Base-by-base conservation (phyloP, 2,888 invertebrate genomes). In the Drosophila demipolita region DNA sequence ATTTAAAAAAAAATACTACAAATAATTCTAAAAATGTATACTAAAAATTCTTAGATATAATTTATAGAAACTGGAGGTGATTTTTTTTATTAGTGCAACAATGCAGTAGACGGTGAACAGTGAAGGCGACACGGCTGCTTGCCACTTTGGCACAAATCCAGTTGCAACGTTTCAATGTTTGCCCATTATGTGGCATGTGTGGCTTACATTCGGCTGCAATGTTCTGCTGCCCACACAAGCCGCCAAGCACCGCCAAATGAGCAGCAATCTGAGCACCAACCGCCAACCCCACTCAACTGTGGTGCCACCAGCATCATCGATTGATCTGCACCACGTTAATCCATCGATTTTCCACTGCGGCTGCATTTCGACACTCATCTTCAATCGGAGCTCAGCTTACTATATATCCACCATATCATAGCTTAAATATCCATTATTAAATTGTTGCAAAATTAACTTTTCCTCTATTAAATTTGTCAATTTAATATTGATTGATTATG, bases 161-260 rank as follows among this genome's bases (percentile, higher is more conserved):
- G 89, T 75, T 71, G 72, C 77, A 59, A 53, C 70, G 61, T 61
- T 53, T 50, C 67, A 53, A 48, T 74, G 75, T 67, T 87, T 79
- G 67, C 79, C 87, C 85, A 89, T 83, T 89, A 83, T 89, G 89
- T 83, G 83, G 89, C 83, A 83, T 83, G 85, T 78, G 81, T 78
- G 78, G 58, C 80, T 78, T 78, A 78, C 75, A 78, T 76, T 73
- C 58, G 78, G 53, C 20, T 64, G 85, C 83, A 75, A 84, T 89
- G 85, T 87, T 82, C 82, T 66, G 76, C 87, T 85, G 87, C 83
- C 83, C 87, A 89, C 84, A 78, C 81, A 88, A 73, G 70, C 78
- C 57, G 58, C 55, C 52, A 58, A 48, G 52, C 66, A 42, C 26
- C 59, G 36, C 79, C 70, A 74, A 78, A 78, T 78, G 78, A 78